Percentiles rank a stretch among this genome's conserved stretches.
Evolutionary conservation across 2,888 invertebrate species (phyloP).

Genomic region (Hemaris fuciformis): DNA sequence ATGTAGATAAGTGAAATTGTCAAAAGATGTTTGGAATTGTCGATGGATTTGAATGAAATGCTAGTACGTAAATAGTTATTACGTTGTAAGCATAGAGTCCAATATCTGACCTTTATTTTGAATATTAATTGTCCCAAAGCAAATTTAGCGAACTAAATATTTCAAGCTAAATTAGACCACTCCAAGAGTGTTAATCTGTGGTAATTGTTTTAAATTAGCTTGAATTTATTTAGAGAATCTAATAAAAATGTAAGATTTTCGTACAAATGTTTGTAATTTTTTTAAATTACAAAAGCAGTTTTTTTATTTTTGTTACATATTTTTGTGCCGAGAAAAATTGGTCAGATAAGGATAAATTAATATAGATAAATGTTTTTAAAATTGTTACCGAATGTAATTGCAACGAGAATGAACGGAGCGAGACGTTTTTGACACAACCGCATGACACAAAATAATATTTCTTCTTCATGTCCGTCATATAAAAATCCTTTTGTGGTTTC

Average conservation of each 20-base stretch:
- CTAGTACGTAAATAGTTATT: slow-evolving; percentile 6
- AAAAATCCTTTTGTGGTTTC: too few species aligned
- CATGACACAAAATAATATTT: too few species aligned
- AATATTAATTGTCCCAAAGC: background rate
- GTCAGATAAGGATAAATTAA: background rate
- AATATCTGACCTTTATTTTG: background rate
- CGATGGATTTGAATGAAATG: background rate
- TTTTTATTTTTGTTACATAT: too few species aligned
- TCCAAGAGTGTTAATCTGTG: too few species aligned
- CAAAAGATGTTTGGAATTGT: slow-evolving; percentile 3
- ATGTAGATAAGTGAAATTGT: slow-evolving; percentile 7
- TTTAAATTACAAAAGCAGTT: background rate
- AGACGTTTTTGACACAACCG: slow-evolving; percentile 19
- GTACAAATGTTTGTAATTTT: too few species aligned
- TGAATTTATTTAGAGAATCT: background rate
- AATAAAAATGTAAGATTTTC: too few species aligned
- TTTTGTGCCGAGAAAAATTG: background rate
- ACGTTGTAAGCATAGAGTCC: background rate
- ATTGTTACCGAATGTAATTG: slow-evolving; percentile 33
- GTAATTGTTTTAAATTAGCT: background rate
- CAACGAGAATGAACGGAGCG: slow-evolving; percentile 30
- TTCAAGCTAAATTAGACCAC: background rate
- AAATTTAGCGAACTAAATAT: background rate
- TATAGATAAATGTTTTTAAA: slow-evolving; percentile 28
- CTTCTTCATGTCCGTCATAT: too few species aligned